phyloP scores from a whole-genome alignment of 2,113 vertebrate species.

The Hirundichthys speculiger region DNA sequence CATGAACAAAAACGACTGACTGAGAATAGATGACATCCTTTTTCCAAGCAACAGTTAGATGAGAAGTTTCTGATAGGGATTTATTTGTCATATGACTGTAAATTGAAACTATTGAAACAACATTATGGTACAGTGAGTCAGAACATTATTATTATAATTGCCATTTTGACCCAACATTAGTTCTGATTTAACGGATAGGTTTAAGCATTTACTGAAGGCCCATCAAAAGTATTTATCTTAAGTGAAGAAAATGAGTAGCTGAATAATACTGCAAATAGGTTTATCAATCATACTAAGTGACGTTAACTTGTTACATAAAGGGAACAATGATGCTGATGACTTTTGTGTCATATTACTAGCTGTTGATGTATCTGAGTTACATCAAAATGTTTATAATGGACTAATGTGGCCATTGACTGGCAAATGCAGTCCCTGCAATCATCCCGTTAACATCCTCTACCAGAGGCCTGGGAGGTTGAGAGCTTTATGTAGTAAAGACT shows the following conservation, averaged over 20 bases:
- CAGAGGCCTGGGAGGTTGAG: too few relatives aligned
- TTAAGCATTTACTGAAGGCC: neutral
- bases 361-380: neutral
- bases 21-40: neutral
- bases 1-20: neutral
- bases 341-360: neutral
- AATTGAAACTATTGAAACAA: neutral
- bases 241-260: neutral
- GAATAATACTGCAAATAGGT: neutral
- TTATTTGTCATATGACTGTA: neutral
- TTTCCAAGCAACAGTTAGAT: neutral
- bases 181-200: neutral
- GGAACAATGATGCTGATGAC: neutral
- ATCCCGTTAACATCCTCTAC: too few relatives aligned
- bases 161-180: neutral
- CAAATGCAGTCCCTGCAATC: neutral
- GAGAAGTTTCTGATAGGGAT: neutral
- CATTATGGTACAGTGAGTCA: neutral
- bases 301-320: neutral
- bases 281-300: neutral
- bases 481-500: too few relatives aligned
- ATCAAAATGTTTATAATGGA: neutral
- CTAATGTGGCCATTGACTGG: neutral
- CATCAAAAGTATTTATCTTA: neutral
- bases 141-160: slow-evolving; percentile 1